Base-by-base conservation (phyloP, 2,113 vertebrate species). In the Callopanchax toddi region DNA sequence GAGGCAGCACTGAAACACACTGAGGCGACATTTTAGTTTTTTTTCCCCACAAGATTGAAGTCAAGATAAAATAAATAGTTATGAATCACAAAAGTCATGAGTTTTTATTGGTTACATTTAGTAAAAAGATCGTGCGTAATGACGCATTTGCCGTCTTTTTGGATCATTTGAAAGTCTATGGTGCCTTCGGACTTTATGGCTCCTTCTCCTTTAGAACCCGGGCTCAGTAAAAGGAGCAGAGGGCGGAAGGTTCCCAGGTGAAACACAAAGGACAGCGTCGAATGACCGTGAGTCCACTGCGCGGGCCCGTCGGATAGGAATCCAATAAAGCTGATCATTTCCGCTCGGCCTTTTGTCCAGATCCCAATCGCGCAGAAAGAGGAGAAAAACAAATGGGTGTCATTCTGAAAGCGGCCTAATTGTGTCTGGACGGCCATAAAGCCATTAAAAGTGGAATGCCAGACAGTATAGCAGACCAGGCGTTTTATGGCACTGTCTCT, bases 361-460 rank as follows among this genome's bases (percentile, higher is more conserved):
- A 51, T 58, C 69, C 53, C 73, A 91, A 88, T 92, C 93, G 91
- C 91, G 92, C 94, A 92, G 93, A 94, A 94, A 81, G 93, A 90
- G 92, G 92, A 93, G 92, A 93, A 84, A 94, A 94, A 95, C 94
- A 97, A 96, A 95, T 94, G 94, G 95, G 94, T 94, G 93, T 91
- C 93, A 94, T 95, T 94, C 93, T 94, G 92, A 93, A 95, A 95
- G 94, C 85, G 91, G 91, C 92, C 93, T 97, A 96, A 96, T 96
- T 96, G 95, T 94, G 93, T 94, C 94, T 96, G 96, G 94, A 94
- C 94, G 94, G 95, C 92, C 91, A 95, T 98, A 98, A 98, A 98
- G 89, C 94, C 93, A 97, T 97, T 98, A 95, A 95, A 94, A 90
- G 74, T 91, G 94, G 93, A 96, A 97, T 98, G 96, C 94, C 96